Conservation (phyloP, 2,113 vertebrate genomes). For the Cricetomys ansorgei region DNA sequence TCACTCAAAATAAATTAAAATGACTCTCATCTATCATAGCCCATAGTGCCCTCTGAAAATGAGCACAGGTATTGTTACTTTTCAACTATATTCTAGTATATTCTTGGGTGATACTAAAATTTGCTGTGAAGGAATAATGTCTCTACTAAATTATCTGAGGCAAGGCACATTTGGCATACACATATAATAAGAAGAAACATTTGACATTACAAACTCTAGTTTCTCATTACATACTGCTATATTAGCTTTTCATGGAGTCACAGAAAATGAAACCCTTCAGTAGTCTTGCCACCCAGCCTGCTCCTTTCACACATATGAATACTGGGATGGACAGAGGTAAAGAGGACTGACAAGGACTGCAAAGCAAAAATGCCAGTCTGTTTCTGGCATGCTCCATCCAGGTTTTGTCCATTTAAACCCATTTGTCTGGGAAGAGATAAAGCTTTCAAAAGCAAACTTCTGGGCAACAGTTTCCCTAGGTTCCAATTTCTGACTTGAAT, state of each 20-base stretch:
- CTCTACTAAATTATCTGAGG: neutral
- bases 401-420: neutral
- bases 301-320: neutral
- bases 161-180: neutral
- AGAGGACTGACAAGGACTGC: neutral
- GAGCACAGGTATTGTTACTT: neutral
- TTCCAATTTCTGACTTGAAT: neutral
- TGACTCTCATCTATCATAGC: neutral
- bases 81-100: neutral
- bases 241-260: neutral
- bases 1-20: conserved; percentile 44
- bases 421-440: neutral
- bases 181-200: neutral
- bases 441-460: neutral
- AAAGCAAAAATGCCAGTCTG: neutral
- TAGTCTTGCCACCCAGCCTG: neutral
- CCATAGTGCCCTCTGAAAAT: neutral
- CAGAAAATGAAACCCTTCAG: neutral
- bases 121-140: neutral
- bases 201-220: neutral
- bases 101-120: neutral
- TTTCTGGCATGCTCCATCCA: neutral
- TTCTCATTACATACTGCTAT: neutral
- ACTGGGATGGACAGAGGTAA: neutral
- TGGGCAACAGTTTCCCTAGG: neutral